These are phyloP conservation scores for Rutilus rutilus DNA, from an alignment of 2,113 vertebrate species.

Conservation along the genomic window DNA sequence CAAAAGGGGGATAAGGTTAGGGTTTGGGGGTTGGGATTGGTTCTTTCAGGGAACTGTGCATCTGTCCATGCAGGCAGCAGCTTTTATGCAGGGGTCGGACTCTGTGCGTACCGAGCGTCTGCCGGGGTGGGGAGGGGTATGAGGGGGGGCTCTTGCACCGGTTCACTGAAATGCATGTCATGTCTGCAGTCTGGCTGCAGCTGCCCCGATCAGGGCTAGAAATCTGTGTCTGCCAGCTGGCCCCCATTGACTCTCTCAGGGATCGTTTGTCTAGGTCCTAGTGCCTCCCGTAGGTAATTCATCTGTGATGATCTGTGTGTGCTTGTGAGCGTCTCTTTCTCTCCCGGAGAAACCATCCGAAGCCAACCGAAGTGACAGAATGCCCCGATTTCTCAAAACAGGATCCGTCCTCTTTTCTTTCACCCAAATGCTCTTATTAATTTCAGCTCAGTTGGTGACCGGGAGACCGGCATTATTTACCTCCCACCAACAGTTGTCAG, in stretches of 20 bases:
- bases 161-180: conserved; percentile 62
- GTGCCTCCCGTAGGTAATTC: conserved; percentile 61
- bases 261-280: conserved; percentile 64
- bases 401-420: conserved; percentile 4
- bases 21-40: conserved; percentile 20
- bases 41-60: conserved; percentile 57
- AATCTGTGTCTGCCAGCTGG: conserved; percentile 65
- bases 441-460: conserved; percentile 37
- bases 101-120: conserved; percentile 37
- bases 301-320: conserved; percentile 53
- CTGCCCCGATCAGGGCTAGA: conserved; percentile 58
- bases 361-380: conserved; percentile 40
- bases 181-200: conserved; percentile 66
- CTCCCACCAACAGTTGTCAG: conserved; percentile 52
- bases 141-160: conserved; percentile 5
- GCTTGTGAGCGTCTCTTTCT: conserved; percentile 16
- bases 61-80: conserved; percentile 55
- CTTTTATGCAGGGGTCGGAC: conserved; percentile 53
- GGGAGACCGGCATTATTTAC: conserved; percentile 33
- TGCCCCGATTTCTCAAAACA: conserved; percentile 30
- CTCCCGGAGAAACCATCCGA: conserved; percentile 27
- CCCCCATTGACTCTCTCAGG: conserved; percentile 64
- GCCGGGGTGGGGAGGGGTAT: conserved; percentile 16
- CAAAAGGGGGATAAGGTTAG: conserved; percentile 27
- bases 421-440: conserved; percentile 17